Conservation (phyloP, 2,113 vertebrate genomes). For the Alaudala cheleensis region DNA sequence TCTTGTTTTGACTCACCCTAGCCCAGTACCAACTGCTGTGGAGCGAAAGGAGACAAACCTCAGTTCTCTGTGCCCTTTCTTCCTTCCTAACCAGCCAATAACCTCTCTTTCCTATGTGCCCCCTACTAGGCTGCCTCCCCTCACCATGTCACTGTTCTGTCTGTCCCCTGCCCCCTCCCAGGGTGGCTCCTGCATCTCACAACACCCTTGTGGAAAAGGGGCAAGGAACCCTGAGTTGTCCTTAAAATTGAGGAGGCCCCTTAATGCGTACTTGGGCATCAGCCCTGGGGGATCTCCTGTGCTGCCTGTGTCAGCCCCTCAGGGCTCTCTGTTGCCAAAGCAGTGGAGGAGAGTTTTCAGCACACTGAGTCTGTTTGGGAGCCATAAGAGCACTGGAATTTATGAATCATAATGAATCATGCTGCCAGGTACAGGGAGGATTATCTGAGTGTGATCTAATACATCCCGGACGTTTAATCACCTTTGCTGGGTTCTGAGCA, state of each 20-base stretch:
- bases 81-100: neutral
- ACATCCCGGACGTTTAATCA: neutral
- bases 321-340: neutral
- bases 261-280: too few relatives aligned
- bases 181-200: neutral
- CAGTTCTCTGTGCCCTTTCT: neutral
- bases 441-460: neutral
- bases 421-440: neutral
- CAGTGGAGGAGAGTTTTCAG: neutral
- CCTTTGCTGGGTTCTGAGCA: neutral
- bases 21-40: neutral
- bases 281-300: neutral
- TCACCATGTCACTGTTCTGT: neutral
- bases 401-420: neutral
- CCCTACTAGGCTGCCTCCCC: neutral
- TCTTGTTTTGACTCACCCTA: neutral
- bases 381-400: neutral
- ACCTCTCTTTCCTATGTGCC: neutral
- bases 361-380: fast-evolving
- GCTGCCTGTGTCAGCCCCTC: neutral
- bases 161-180: neutral
- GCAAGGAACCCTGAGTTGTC: neutral
- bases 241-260: neutral
- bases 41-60: neutral
- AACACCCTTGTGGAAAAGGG: neutral